phyloP scores from a whole-genome alignment of 2,113 vertebrate species.

The Rhodinocichla rosea region DNA sequence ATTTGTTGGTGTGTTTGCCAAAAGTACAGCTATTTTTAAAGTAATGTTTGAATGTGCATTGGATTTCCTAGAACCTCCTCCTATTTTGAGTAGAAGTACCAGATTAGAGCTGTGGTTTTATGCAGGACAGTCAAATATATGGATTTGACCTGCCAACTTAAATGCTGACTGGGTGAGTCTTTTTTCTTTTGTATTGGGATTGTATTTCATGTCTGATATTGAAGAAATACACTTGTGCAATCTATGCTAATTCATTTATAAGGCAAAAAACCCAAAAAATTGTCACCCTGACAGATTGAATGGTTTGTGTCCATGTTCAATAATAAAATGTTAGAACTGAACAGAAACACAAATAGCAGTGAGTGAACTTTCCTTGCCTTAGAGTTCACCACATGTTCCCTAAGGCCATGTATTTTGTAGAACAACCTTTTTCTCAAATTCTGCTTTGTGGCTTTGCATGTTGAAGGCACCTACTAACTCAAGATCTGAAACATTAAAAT shows the following conservation, averaged over 20 bases:
- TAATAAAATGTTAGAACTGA: background rate
- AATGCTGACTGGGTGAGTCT: background rate
- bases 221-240: background rate
- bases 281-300: background rate
- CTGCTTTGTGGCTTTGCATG: background rate
- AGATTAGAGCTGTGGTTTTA: background rate
- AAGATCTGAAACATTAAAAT: background rate
- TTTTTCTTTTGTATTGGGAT: background rate
- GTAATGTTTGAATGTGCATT: background rate
- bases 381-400: background rate
- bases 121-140: background rate
- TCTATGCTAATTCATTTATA: background rate
- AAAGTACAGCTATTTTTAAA: conserved; percentile 12
- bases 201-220: background rate
- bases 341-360: background rate
- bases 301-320: background rate
- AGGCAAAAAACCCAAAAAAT: background rate
- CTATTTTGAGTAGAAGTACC: background rate
- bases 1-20: background rate
- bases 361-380: background rate
- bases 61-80: background rate
- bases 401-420: background rate
- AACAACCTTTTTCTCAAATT: background rate
- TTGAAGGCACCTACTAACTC: background rate
- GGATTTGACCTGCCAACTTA: background rate